Conservation (phyloP, 2,113 vertebrate genomes). For the Pyrgilauda ruficollis region DNA sequence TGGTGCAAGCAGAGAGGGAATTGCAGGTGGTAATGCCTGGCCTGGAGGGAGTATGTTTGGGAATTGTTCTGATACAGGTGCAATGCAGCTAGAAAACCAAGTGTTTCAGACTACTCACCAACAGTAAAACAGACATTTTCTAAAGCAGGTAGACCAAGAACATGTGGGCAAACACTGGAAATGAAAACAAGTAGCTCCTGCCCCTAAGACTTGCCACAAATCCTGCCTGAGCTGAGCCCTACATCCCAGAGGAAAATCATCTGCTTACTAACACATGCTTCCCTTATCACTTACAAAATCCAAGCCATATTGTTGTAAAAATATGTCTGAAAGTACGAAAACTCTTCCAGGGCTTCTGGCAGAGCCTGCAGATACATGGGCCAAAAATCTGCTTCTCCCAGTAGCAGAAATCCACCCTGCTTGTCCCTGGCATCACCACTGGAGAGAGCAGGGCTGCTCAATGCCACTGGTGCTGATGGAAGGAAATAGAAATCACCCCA, state of each 20-base stretch:
- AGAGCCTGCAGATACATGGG: background rate
- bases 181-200: background rate
- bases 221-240: background rate
- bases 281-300: background rate
- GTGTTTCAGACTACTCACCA: background rate
- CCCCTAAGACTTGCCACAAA: background rate
- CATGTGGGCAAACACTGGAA: background rate
- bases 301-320: background rate
- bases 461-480: rapidly evolving
- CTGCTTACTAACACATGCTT: rapidly evolving
- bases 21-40: background rate
- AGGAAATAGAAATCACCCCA: rapidly evolving
- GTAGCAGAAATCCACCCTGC: background rate
- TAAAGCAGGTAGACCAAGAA: background rate
- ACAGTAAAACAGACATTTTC: background rate
- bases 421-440: background rate
- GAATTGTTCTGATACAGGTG: background rate
- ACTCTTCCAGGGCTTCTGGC: background rate
- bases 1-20: background rate
- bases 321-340: background rate
- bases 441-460: rapidly evolving
- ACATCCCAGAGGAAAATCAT: background rate
- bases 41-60: background rate
- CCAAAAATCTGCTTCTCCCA: background rate
- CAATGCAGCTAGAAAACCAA: background rate